Base-by-base conservation (phyloP, 2,797 vertebrate species). In the Brachyrhaphis roseni region DNA sequence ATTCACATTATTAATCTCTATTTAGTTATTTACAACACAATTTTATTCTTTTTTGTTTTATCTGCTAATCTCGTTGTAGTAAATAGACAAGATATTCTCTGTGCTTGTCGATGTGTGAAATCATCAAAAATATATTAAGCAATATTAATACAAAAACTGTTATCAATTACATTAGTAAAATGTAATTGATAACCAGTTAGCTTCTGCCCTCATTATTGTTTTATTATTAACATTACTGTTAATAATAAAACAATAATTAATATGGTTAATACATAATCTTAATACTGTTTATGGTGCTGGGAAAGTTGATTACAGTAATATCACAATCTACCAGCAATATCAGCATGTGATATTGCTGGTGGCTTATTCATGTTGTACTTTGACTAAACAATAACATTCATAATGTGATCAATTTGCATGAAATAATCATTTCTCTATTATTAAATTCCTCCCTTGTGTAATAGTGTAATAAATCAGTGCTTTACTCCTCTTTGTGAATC, bases 401-500 rank as follows among this genome's bases (percentile, higher is more conserved):
- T 16, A 31, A 62, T n/a, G 0, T 62, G 13, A 62, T 62, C 0
- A 16, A 34, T 31, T 5, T 31, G n/a, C 55, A 59, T 28, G 0
- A 28, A 59, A 15, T 31, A 15, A 15, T 59, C 13, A 31, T 26
- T 53, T 20, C 49, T 53, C 8, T 26, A 53, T 62, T 59, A 28
- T 59, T 62, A 62, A 2, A 31, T 62, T 28, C 28, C 5, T 62
- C 5, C 34, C n/a, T 34, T 15, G 28, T 62, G 13, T 34, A 16
- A 16, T 31, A 31, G 13, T 31, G 28, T 16, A 15, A 59, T 64
- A 36, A 78, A 82, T 78, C 78, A 85, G 39, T 1, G 26, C 39
- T 26, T 45, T 23, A 34, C 18, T 39, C 47, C 41, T 89, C 75
- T 72, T 47, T 82, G 86, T 53, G 6, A 74, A 88, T 86, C 76